phyloP scores from a whole-genome alignment of 1,140 invertebrate species.

The Cherax destructor region DNA sequence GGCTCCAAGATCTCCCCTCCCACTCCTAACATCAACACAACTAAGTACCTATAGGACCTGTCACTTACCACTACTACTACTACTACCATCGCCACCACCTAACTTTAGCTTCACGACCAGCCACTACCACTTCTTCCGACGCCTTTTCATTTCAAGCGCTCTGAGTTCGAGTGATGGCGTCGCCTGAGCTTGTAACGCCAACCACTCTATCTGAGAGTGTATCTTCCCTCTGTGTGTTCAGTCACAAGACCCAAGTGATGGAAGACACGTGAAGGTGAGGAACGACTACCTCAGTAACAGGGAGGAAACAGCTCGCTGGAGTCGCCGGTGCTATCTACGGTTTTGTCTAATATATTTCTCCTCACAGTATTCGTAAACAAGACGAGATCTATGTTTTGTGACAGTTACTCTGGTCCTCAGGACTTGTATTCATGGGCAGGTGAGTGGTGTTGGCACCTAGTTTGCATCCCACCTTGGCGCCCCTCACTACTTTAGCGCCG shows the following conservation, averaged over 20 bases:
- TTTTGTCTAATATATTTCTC: slow-evolving; percentile 3
- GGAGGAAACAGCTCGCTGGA: background rate
- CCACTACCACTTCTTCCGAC: background rate
- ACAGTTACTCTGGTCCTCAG: slow-evolving; percentile 13
- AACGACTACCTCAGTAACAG: background rate
- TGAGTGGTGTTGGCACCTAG: slow-evolving; percentile 32
- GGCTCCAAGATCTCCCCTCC: too few relatives aligned
- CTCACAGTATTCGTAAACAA: slow-evolving; percentile 16
- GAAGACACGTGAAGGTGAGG: background rate
- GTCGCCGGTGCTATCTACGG: background rate
- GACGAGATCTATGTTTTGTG: slow-evolving; percentile 22
- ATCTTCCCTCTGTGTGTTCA: background rate
- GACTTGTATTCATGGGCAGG: slow-evolving; percentile 26
- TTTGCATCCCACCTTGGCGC: slow-evolving; percentile 16
- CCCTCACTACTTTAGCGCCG: background rate
- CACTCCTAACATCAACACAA: too few relatives aligned
- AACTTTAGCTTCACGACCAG: too few relatives aligned
- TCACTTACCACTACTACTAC: too few relatives aligned
- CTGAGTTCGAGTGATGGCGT: background rate
- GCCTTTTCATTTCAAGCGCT: background rate
- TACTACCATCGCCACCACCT: background rate
- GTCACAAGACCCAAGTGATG: background rate
- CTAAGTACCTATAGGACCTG: too few relatives aligned
- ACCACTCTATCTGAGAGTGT: background rate
- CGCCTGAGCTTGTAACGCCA: background rate